A percentile compares a stretch with the other conserved stretches of the same genome.
Evolutionary conservation across 53 echinoderm and acorn worm species (phyloP).

Genomic region (Echinarachnius parma): DNA sequence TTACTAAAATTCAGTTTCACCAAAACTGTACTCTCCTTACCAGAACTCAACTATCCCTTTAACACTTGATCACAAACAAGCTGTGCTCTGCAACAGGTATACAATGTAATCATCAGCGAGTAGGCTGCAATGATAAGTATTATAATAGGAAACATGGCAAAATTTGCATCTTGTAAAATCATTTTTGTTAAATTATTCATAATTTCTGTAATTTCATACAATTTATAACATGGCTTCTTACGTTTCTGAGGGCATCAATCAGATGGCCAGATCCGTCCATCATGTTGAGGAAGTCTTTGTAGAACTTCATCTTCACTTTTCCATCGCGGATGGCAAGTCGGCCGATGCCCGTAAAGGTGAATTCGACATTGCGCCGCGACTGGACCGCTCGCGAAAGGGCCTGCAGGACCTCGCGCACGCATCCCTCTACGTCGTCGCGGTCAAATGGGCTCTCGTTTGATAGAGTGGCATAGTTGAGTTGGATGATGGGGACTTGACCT

Average conservation of each 20-base stretch:
- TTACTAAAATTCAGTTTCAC: too few relatives aligned
- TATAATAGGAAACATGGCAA: too few relatives aligned
- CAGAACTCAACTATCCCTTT: too few relatives aligned
- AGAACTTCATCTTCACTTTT: constrained; percentile 99
- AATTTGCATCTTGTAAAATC: too few relatives aligned
- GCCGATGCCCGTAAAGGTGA: constrained; percentile 80
- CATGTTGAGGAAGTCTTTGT: constrained; percentile 93
- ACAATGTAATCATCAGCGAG: too few relatives aligned
- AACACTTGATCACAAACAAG: too few relatives aligned
- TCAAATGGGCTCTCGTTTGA: constrained; percentile 95
- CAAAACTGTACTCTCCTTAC: too few relatives aligned
- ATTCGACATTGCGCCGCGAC: constrained; percentile 84
- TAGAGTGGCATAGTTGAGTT: constrained; percentile 95
- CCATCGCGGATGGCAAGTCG: constrained; percentile 85
- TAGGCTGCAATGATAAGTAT: too few relatives aligned
- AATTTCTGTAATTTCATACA: too few relatives aligned
- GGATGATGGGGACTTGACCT: constrained; percentile 97
- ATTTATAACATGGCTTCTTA: too few relatives aligned
- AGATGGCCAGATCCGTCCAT: constrained; percentile 94
- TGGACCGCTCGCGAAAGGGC: constrained; percentile 85
- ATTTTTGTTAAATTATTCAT: too few relatives aligned
- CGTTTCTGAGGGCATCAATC: constrained; percentile 88
- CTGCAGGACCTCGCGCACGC: constrained; percentile 85
- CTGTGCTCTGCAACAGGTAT: too few relatives aligned
- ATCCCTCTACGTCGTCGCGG: constrained; percentile 87